Evolutionary conservation across 2,888 invertebrate genomes (phyloP), one percentile per base, ranked within the genome.

Genomic region (Tiliacea citrago): DNA sequence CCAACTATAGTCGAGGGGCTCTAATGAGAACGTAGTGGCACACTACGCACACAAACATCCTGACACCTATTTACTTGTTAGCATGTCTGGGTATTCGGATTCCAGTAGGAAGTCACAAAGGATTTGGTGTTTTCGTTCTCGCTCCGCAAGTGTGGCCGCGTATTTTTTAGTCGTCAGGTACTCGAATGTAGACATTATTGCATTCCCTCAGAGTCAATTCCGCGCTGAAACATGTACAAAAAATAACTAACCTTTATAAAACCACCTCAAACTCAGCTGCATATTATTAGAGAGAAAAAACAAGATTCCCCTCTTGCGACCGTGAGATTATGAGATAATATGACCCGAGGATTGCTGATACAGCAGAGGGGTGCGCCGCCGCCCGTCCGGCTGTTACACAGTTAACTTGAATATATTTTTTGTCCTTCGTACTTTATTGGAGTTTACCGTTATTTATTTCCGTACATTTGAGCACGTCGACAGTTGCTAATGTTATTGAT

Each of bases 41-140:
- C 39, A 57, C 47, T 10, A 2, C 57, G 42, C 75, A 71, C 70
- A 68, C 75, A 51, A 39, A 55, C 72, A 49, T 10, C 58, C 42
- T 5, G 16, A 29, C 6, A n/a, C 49, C 35, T 81, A 71, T 81
- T 82, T 68, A 78, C 70, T 73, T 73, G 75, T 75, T 75, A 73
- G 71, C 78, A 66, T 60, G 62, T 73, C 58, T 39, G 68, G 51
- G 51, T 49, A 35, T 21, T 65, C 63, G 35, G 60, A 13, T 58
- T 51, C 72, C 58, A 49, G n/a, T 24, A 49, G 16, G 12, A 16
- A 47, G 47, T 29, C 57, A 68, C 70, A 73, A 65, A 73, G 58
- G 68, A 62, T 65, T 73, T 58, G 35, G 57, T 68, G 60, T 68
- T 71, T 66, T 65, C 42, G 55, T 45, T 62, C 55, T 35, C 51